A percentile compares a stretch with the other conserved stretches of the same genome.
These are phyloP conservation scores for Acromyrmex heyeri DNA, from an alignment of 1,140 invertebrate genomes.

Conservation along the genomic window DNA sequence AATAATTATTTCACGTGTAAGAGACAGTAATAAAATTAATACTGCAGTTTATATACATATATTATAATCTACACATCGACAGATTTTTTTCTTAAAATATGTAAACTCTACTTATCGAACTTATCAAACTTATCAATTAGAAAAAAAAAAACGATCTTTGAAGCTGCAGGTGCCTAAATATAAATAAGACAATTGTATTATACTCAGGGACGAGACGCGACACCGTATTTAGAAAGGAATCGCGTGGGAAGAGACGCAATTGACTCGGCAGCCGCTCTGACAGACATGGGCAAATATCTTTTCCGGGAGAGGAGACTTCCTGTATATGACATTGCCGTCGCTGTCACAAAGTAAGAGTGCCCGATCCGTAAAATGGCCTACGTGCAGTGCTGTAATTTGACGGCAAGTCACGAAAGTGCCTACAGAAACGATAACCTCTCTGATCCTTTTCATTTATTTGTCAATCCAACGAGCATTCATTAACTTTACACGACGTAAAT, in stretches of 20 bases:
- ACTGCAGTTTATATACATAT: background rate
- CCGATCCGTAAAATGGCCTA: constrained; percentile 51
- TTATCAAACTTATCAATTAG: no score
- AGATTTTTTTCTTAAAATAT: background rate
- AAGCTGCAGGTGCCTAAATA: background rate
- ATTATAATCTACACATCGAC: background rate
- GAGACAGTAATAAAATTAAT: constrained; percentile 76
- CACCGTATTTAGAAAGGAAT: constrained; percentile 97
- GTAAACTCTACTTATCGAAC: background rate
- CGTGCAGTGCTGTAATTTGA: background rate
- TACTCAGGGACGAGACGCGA: constrained; percentile 96
- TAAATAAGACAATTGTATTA: constrained; percentile 18
- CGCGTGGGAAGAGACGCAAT: constrained; percentile 97
- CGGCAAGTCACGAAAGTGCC: background rate
- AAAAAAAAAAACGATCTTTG: background rate
- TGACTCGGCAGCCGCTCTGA: constrained; percentile 96
- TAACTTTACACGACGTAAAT: background rate
- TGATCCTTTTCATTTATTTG: background rate
- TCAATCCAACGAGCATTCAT: constrained; percentile 16
- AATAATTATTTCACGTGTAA: constrained; percentile 97
- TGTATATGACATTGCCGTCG: constrained; percentile 98
- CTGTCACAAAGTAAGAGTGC: constrained; percentile 96
- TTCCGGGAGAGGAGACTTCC: constrained; percentile 97
- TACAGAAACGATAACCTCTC: background rate
- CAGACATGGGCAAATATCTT: constrained; percentile 98